Evolutionary conservation across 2,797 vertebrate genomes (phyloP).

Genomic region (Chloroceryle inda): DNA sequence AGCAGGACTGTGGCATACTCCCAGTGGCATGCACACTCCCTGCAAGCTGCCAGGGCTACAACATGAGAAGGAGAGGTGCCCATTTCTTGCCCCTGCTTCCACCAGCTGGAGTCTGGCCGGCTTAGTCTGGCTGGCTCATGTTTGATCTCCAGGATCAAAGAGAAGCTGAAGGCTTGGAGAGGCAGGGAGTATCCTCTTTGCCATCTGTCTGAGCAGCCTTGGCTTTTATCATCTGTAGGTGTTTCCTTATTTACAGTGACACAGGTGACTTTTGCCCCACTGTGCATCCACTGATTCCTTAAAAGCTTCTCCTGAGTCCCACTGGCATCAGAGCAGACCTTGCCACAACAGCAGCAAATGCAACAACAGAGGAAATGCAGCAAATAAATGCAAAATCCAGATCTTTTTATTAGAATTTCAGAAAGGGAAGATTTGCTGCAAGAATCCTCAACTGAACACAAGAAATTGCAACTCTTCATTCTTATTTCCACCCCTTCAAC

Average conservation of each 20-base stretch:
- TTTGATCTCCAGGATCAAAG: slow-evolving; percentile 21
- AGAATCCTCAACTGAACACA: not conserved
- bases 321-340: not conserved
- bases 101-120: not conserved
- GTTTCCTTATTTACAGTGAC: rapidly evolving
- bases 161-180: not conserved
- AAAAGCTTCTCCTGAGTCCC: not conserved
- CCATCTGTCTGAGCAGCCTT: not conserved
- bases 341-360: not conserved
- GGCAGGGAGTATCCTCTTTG: not conserved
- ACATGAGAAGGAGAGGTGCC: not conserved
- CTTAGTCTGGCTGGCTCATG: not conserved
- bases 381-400: not conserved
- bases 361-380: not conserved
- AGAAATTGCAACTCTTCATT: not conserved
- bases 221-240: not conserved
- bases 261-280: rapidly evolving
- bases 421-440: not conserved
- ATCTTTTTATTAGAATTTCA: not conserved
- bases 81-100: not conserved
- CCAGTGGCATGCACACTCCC: rapidly evolving
- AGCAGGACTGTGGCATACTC: not conserved
- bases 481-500: not conserved
- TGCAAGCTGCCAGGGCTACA: rapidly evolving
- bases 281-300: not conserved